phyloP scores from a whole-genome alignment of 1,140 invertebrate species.

The Philaenus spumarius region DNA sequence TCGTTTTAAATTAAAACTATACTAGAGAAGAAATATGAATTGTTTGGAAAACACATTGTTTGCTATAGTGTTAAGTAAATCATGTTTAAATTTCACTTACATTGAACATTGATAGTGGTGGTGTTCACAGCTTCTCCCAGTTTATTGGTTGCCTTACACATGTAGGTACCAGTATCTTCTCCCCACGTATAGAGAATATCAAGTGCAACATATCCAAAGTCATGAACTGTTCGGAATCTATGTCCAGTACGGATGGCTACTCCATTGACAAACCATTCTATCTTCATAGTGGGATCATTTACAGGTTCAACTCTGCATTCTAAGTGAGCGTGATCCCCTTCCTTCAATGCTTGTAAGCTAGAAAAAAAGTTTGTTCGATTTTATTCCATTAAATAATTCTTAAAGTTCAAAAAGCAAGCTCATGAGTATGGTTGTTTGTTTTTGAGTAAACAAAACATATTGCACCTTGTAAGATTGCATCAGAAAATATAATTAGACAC shows the following conservation, averaged over 20 bases:
- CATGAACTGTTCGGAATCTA: slow-evolving; percentile 84
- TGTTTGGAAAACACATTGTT: too few species aligned
- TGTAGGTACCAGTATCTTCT: slow-evolving; percentile 91
- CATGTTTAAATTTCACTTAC: slow-evolving; percentile 40
- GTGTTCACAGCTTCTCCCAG: slow-evolving; percentile 90
- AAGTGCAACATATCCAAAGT: slow-evolving; percentile 92
- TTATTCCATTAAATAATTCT: background rate
- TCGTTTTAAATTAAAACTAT: too few species aligned
- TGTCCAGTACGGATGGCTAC: slow-evolving; percentile 72
- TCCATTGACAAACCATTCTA: slow-evolving; percentile 94
- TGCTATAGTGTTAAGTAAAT: too few species aligned
- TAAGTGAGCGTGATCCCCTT: slow-evolving; percentile 88
- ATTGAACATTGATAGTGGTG: slow-evolving; percentile 75
- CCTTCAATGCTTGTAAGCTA: slow-evolving; percentile 74
- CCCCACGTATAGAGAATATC: slow-evolving; percentile 90
- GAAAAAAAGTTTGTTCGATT: too few species aligned
- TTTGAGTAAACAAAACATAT: too few species aligned
- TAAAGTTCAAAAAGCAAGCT: too few species aligned
- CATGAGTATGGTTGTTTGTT: too few species aligned
- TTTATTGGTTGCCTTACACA: slow-evolving; percentile 87
- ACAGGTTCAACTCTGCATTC: slow-evolving; percentile 94
- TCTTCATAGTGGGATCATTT: slow-evolving; percentile 88
- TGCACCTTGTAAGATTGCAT: too few species aligned
- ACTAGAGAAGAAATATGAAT: too few species aligned
- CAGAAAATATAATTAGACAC: too few species aligned